phyloP scores from a whole-genome alignment of 2,888 invertebrate species.

The Girardia tigrina region DNA sequence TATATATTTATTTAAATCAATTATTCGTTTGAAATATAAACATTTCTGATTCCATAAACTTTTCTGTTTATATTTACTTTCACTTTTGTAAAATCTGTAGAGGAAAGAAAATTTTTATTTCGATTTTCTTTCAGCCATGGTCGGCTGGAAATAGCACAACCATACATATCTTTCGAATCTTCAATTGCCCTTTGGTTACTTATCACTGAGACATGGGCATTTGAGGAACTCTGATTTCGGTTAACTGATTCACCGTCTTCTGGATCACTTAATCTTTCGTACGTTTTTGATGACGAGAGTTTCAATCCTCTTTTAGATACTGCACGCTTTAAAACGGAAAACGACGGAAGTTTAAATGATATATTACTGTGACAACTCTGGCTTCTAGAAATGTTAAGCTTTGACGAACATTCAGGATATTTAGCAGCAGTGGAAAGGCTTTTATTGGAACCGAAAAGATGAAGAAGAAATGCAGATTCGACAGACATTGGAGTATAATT shows the following conservation, averaged over 20 bases:
- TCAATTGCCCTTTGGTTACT: background rate
- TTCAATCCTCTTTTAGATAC: background rate
- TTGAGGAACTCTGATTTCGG: background rate
- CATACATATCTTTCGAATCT: background rate
- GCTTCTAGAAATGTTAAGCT: background rate
- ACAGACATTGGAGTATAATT: background rate
- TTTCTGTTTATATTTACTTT: background rate
- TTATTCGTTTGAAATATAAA: background rate
- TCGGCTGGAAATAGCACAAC: background rate
- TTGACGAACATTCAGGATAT: background rate
- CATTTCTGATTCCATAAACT: background rate
- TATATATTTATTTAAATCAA: background rate
- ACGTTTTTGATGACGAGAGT: background rate
- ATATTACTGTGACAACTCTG: background rate
- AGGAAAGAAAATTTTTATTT: background rate
- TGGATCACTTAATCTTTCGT: background rate
- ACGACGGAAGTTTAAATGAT: background rate
- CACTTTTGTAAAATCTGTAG: background rate
- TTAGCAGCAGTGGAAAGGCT: background rate
- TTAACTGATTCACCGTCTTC: background rate
- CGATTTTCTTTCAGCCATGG: background rate
- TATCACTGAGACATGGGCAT: background rate
- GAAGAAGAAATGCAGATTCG: background rate
- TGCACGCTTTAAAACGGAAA: background rate
- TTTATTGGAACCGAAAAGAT: background rate